These are phyloP conservation scores for Rachycentron canadum DNA, from an alignment of 2,797 vertebrate genomes.

Conservation along the genomic window DNA sequence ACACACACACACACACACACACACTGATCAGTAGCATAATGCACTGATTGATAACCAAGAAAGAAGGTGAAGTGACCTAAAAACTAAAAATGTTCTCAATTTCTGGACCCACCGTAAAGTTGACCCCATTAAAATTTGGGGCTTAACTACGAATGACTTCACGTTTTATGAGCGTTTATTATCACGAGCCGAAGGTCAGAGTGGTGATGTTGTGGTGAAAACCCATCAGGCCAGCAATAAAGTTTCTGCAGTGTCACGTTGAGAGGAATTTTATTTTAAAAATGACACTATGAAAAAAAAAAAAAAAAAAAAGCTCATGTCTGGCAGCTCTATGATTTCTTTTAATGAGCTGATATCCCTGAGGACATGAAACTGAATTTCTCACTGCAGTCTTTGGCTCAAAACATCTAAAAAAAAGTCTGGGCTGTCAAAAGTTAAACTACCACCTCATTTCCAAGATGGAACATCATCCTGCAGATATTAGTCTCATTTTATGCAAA, in stretches of 20 bases:
- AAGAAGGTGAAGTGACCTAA: constrained; percentile 38
- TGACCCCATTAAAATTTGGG: constrained; percentile 7
- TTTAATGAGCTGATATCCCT: constrained; percentile 53
- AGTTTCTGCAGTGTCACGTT: constrained; percentile 11
- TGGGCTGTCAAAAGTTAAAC: constrained; percentile 37
- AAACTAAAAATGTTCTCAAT: constrained; percentile 28
- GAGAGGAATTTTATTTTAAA: constrained; percentile 17
- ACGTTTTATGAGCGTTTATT: constrained; percentile 3
- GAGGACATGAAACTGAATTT: constrained; percentile 31
- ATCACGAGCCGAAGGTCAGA: neutral
- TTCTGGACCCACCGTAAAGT: neutral
- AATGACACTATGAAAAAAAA: constrained; percentile 12
- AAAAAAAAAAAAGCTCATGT: neutral
- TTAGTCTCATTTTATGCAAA: constrained; percentile 24
- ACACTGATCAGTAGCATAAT: constrained; percentile 13
- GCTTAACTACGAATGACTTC: neutral
- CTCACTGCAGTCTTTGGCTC: constrained; percentile 13
- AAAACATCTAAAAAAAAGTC: constrained; percentile 22
- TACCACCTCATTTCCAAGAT: constrained; percentile 6
- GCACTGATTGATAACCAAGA: constrained; percentile 40
- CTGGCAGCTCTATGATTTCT: constrained; percentile 31
- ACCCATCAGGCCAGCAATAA: neutral
- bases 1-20: constrained; percentile 1
- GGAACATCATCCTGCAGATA: constrained; percentile 13
- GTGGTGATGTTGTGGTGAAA: neutral